These are phyloP conservation scores for Apis florea DNA, from an alignment of 1,140 invertebrate species.

Conservation along the genomic window DNA sequence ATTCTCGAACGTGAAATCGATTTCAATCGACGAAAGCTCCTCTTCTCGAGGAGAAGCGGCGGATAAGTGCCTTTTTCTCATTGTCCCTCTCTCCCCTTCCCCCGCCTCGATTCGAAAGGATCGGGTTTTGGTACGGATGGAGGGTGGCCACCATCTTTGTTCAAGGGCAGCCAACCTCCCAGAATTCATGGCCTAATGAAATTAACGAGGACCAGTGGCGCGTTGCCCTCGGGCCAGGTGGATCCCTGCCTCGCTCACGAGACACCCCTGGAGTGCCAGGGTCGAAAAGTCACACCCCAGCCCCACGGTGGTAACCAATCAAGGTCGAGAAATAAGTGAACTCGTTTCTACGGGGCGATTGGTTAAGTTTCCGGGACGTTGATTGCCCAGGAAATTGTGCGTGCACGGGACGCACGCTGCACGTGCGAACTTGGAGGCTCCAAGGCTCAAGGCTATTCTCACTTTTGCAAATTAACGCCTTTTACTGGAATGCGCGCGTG, in stretches of 20 bases:
- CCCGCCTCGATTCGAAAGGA: slow-evolving; percentile 15
- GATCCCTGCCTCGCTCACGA: slow-evolving; percentile 36
- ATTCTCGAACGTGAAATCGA: slow-evolving; percentile 13
- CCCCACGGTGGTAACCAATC: slow-evolving; percentile 65
- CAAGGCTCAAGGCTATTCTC: slow-evolving; percentile 44
- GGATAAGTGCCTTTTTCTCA: slow-evolving; percentile 26
- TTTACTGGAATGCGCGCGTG: background rate
- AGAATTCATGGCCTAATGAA: slow-evolving; percentile 69
- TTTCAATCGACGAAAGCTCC: slow-evolving; percentile 17
- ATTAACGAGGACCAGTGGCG: slow-evolving; percentile 70
- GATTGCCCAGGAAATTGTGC: slow-evolving; percentile 75
- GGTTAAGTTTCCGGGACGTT: slow-evolving; percentile 70
- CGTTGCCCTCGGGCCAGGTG: slow-evolving; percentile 61
- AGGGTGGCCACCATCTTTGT: slow-evolving; percentile 60
- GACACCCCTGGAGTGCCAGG: slow-evolving; percentile 27
- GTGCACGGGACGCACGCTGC: slow-evolving; percentile 51
- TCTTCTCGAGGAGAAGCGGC: background rate
- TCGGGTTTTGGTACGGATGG: slow-evolving; percentile 1
- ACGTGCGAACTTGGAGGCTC: slow-evolving; percentile 30
- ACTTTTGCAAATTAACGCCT: slow-evolving; percentile 51
- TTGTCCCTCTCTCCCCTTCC: slow-evolving; percentile 14
- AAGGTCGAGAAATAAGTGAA: slow-evolving; percentile 67
- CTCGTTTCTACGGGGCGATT: slow-evolving; percentile 62
- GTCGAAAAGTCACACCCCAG: slow-evolving; percentile 71
- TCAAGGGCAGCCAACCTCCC: slow-evolving; percentile 46